Percentiles rank a stretch among this genome's conserved stretches.
Evolutionary conservation across 2,797 vertebrate genomes (phyloP).

Genomic region (Danio aesculapii): DNA sequence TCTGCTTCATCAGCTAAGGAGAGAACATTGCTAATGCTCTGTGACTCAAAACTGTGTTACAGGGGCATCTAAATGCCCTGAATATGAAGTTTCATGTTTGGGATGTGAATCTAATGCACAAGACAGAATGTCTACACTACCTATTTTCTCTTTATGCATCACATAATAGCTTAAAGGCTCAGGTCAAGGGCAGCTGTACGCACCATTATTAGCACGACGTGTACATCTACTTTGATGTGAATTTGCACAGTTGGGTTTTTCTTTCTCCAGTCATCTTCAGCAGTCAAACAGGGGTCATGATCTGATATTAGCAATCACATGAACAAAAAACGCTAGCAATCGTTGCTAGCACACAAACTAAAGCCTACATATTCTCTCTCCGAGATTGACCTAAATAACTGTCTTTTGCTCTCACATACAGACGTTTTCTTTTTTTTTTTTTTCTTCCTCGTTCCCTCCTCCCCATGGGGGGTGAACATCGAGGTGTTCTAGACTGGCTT

Average conservation of each 20-base stretch:
- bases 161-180: background rate
- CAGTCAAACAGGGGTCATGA: background rate
- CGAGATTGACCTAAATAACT: constrained; percentile 72
- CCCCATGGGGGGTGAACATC: background rate
- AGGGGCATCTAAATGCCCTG: constrained; percentile 1
- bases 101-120: constrained; percentile 10
- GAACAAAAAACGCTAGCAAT: constrained; percentile 2
- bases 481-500: constrained; percentile 38
- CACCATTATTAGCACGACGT: background rate
- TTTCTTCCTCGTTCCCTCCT: constrained; percentile 29
- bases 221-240: background rate
- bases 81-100: constrained; percentile 17
- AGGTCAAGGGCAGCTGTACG: background rate
- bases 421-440: background rate
- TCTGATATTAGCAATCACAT: constrained; percentile 17
- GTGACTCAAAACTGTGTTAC: constrained; percentile 27
- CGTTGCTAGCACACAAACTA: constrained; percentile 17
- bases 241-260: background rate
- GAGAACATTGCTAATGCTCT: background rate
- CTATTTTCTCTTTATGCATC: constrained; percentile 13
- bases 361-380: constrained; percentile 44
- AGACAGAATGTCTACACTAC: background rate
- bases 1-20: constrained; percentile 9
- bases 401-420: constrained; percentile 36
- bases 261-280: background rate